These are phyloP conservation scores for Regulus satrapa DNA, from an alignment of 2,113 vertebrate species.

Conservation along the genomic window DNA sequence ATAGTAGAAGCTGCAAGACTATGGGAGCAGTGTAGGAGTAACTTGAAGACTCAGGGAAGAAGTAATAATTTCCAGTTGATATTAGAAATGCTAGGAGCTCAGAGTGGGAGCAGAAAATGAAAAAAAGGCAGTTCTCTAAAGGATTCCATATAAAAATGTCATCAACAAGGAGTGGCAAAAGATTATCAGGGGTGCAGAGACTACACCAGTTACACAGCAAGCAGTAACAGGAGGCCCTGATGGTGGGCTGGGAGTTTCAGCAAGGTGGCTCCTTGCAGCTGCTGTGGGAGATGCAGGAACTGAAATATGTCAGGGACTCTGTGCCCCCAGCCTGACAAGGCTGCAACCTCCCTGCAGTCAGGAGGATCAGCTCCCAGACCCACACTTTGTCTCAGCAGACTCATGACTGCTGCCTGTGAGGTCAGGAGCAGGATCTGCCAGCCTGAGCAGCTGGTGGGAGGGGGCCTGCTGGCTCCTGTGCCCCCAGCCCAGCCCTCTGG, in stretches of 20 bases:
- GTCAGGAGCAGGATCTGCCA: background rate
- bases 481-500: no score
- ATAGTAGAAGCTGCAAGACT: background rate
- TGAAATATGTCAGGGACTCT: rapidly evolving
- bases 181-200: background rate
- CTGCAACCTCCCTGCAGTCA: no score
- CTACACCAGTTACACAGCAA: background rate
- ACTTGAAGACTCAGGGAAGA: background rate
- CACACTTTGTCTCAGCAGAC: background rate
- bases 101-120: background rate
- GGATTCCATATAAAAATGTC: background rate
- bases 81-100: background rate
- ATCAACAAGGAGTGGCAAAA: background rate
- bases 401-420: rapidly evolving
- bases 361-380: rapidly evolving
- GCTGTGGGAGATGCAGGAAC: background rate
- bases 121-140: background rate
- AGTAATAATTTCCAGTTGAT: background rate
- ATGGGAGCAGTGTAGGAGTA: background rate
- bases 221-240: background rate
- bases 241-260: background rate
- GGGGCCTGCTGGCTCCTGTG: rapidly evolving
- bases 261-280: background rate
- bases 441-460: background rate
- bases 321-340: rapidly evolving